These are phyloP conservation scores for Dynastes maya DNA, from an alignment of 2,888 invertebrate genomes.

Conservation along the genomic window DNA sequence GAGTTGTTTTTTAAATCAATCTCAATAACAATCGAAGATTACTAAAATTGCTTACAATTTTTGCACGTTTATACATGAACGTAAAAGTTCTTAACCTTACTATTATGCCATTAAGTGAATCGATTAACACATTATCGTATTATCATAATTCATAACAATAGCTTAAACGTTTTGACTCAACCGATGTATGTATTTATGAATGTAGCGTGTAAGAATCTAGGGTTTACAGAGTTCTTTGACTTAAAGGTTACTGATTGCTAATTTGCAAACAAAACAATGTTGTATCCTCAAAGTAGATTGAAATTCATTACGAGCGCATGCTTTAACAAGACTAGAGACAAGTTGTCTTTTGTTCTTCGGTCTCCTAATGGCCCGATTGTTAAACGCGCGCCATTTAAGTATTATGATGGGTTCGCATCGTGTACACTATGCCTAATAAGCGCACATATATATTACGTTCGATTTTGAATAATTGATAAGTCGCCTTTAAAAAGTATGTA, in stretches of 20 bases:
- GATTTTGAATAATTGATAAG: slow-evolving; percentile 37
- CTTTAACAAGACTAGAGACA: slow-evolving; percentile 34
- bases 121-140: neutral
- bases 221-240: slow-evolving; percentile 25
- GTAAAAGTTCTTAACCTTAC: neutral
- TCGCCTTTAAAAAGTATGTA: slow-evolving; percentile 15
- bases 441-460: neutral
- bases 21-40: no score
- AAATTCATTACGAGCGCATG: slow-evolving; percentile 22
- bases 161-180: neutral
- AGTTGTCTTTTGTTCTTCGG: slow-evolving; percentile 14
- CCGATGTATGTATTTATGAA: no score
- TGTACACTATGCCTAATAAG: neutral
- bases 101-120: slow-evolving; percentile 4
- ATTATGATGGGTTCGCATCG: neutral
- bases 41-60: neutral
- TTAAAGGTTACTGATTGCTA: slow-evolving; percentile 35
- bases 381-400: slow-evolving; percentile 16
- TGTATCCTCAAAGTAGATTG: slow-evolving; percentile 3
- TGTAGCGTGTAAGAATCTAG: no score
- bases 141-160: slow-evolving; percentile 34
- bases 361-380: slow-evolving; percentile 33
- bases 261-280: slow-evolving; percentile 34
- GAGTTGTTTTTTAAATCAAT: no score
- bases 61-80: neutral